Evolutionary conservation across 1,140 invertebrate genomes (phyloP).

Genomic region (Liolophura sinensis): DNA sequence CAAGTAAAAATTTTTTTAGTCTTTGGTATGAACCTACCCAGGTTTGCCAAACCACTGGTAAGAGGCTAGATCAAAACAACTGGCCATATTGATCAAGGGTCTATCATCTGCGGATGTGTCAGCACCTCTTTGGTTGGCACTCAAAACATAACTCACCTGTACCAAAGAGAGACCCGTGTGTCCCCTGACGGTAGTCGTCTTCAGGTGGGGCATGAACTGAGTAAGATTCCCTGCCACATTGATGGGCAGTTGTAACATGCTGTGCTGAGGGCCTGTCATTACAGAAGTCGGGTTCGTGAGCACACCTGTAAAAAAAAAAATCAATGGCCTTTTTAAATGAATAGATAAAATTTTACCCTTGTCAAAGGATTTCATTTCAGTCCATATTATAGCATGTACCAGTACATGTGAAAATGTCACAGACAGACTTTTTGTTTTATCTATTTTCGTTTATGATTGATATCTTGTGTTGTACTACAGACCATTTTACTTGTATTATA

Average conservation of each 20-base stretch:
- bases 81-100: conserved; percentile 8
- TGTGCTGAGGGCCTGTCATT: conserved; percentile 11
- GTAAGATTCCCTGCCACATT: conserved; percentile 16
- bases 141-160: too few species aligned
- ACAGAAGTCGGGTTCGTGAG: conserved; percentile 13
- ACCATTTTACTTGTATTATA: neutral
- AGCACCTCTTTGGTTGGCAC: too few species aligned
- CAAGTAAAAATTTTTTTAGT: too few species aligned
- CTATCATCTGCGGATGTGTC: too few species aligned
- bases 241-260: conserved; percentile 16
- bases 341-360: neutral
- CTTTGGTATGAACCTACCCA: too few species aligned
- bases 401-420: conserved; percentile 30
- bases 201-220: conserved; percentile 11
- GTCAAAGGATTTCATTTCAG: neutral
- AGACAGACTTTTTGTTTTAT: neutral
- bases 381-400: neutral
- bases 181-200: neutral
- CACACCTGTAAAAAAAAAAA: conserved; percentile 9
- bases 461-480: neutral
- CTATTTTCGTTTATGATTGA: neutral
- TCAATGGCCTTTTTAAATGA: neutral
- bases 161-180: neutral
- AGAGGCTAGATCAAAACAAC: neutral
- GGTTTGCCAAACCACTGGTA: neutral